Evolutionary conservation across 1,140 invertebrate species (phyloP).

Genomic region (Zaprionus ornatus): DNA sequence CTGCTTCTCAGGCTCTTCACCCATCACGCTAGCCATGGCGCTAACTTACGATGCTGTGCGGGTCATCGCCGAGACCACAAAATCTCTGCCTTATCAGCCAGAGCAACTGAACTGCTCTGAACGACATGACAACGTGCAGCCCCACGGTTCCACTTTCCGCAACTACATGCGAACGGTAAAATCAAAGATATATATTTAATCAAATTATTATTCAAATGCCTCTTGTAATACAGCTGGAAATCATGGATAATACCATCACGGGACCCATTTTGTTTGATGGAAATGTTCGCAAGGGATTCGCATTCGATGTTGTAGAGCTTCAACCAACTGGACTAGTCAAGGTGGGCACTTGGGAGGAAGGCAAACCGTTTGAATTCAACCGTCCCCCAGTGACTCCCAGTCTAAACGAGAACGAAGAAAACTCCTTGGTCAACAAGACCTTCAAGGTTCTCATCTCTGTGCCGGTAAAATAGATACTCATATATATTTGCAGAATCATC

Average conservation of each 20-base stretch:
- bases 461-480: slow-evolving; percentile 84
- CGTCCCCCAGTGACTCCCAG: slow-evolving; percentile 47
- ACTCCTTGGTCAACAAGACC: slow-evolving; percentile 90
- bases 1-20: slow-evolving; percentile 49
- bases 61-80: slow-evolving; percentile 87
- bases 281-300: slow-evolving; percentile 91
- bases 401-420: slow-evolving; percentile 81
- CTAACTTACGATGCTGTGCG: slow-evolving; percentile 91
- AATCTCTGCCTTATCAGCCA: slow-evolving; percentile 64
- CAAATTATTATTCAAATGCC: not conserved
- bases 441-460: slow-evolving; percentile 93
- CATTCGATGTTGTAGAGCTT: slow-evolving; percentile 91
- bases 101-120: slow-evolving; percentile 85
- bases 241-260: slow-evolving; percentile 86
- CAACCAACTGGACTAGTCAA: slow-evolving; percentile 87
- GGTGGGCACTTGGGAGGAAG: slow-evolving; percentile 90
- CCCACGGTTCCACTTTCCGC: slow-evolving; percentile 89
- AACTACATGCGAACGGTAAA: slow-evolving; percentile 89
- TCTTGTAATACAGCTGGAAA: slow-evolving; percentile 50
- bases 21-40: slow-evolving; percentile 87
- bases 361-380: slow-evolving; percentile 71
- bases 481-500: not conserved
- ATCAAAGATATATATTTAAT: not conserved
- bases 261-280: slow-evolving; percentile 93
- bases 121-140: slow-evolving; percentile 65